Evolutionary conservation across 2,113 vertebrate genomes (phyloP), one percentile per base, ranked within the genome.

Genomic region (Natator depressus): DNA sequence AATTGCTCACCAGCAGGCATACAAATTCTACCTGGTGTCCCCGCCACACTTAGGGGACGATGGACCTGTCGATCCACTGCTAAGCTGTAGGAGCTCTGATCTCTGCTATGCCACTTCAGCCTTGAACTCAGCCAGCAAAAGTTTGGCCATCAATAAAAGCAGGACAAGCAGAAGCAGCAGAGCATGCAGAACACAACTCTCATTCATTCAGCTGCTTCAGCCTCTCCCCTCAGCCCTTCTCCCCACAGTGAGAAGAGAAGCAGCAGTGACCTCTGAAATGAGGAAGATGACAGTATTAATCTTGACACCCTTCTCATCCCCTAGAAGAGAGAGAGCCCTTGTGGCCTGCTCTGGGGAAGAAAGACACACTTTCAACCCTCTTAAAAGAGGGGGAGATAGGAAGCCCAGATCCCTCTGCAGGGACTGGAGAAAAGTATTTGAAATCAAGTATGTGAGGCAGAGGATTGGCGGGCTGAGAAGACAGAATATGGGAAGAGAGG

Each of bases 1-100:
- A n/a, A 35, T 27, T 81, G 31, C 80, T 38, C 11, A 51, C 24
- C 29, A 97, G 94, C 95, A 97, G 94, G 54, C 84, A 55, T 80
- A 80, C 94, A 91, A 97, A 94, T 79, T 93, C 92, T 1, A 29
- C 25, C 29, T 0, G 0, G 35, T 27, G 91, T 81, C 82, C n/a
- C 80, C 83, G 12, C 54, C 88, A 88, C 84, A 81, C 92, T 92
- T 85, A 84, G 49, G 42, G 87, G 91, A 57, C 87, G 47, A 81
- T 47, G 72, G 20, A 12, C 49, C 9, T 19, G 19, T 50, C 8
- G 8, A n/a, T 20, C 46, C 9, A 35, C 17, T 53, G 19, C 11
- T 53, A 27, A 27, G 38, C 10, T 78, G 42, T 51, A 3, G 31
- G 6, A 47, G 42, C 72, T 78, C 75, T 78, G 42, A 47, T 8